Base-by-base conservation (phyloP, 1,140 invertebrate species). In the Planococcus citri region DNA sequence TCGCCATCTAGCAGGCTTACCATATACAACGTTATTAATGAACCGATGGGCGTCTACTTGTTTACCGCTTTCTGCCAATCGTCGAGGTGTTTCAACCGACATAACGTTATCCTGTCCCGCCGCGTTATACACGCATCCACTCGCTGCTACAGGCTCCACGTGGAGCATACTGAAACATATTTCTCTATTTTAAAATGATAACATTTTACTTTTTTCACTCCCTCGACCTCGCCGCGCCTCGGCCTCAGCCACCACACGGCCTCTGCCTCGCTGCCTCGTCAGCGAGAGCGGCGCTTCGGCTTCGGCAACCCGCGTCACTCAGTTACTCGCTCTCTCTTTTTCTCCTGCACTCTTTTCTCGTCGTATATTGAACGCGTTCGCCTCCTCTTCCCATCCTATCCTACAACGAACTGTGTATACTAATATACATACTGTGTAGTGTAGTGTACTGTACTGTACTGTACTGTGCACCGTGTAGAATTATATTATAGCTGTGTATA, bases 161-260 rank as follows among this genome's bases (percentile, higher is more conserved):
- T 75, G 73, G 70, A 75, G 71, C 72, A 58, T 68, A 41, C 69
- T 58, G 67, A 69, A 69, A 57, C 69, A 71, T 72, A 73, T 69
- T 72, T 64, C 68, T 71, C 70, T 57, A 71, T 71, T 68, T 68
- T 58, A 69, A 69, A 69, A 69, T 51, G 33, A 57, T 57, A 27
- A 57, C 29, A 24, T 60, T 41, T 58, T 68, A 71, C 51, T 27
- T 58, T 20, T 51, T 67, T 51, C 4, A 4, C 41, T 51, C 41
- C 6, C 17, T 51, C 41, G 41, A n/a, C 41, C n/a, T 20, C 41
- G 41, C 41, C 41, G 4, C 41, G 6, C n/a, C 6, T 17, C 41
- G n/a, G 33, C 6, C 33, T 37, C n/a, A n/a, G n/a, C n/a, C n/a
- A n/a, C n/a, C n/a, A n/a, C n/a, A n/a, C 33, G 33, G 61, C 61